Percentiles rank a stretch among this genome's conserved stretches.
Conservation (phyloP, 2,797 vertebrate genomes). For the Parambassis ranga region DNA sequence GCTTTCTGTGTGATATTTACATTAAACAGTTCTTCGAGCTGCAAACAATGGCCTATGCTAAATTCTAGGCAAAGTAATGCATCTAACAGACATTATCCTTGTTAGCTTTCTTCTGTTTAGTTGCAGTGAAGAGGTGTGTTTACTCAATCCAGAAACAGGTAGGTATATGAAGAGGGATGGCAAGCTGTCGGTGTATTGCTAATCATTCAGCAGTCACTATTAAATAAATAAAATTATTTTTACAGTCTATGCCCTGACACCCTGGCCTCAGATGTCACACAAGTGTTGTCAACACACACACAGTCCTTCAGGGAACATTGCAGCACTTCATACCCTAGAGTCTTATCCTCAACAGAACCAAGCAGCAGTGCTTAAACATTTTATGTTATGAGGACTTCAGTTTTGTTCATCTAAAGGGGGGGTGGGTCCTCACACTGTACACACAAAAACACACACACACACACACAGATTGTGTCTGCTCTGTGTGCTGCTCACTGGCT, state of each 20-base stretch:
- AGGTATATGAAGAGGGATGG: slow-evolving; percentile 7
- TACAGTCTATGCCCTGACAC: slow-evolving; percentile 33
- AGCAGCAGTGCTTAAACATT: background rate
- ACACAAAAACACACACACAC: slow-evolving; percentile 11
- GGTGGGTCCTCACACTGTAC: background rate
- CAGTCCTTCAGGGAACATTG: background rate
- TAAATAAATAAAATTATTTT: slow-evolving; percentile 66
- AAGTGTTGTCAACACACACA: background rate
- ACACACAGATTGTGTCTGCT: slow-evolving; percentile 25
- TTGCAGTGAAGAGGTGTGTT: no score
- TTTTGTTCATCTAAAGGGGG: background rate
- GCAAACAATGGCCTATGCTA: no score
- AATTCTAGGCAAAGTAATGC: no score
- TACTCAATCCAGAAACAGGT: background rate
- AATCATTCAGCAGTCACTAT: slow-evolving; percentile 54
- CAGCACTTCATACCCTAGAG: background rate
- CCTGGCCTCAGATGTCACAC: slow-evolving; percentile 48
- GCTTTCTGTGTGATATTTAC: background rate
- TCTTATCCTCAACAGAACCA: background rate
- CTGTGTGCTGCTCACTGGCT: slow-evolving; percentile 74
- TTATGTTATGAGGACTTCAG: background rate
- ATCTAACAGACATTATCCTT: no score
- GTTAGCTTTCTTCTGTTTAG: background rate
- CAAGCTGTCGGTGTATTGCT: slow-evolving; percentile 33
- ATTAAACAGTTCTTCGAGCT: background rate